Base-by-base conservation (phyloP, 2,888 invertebrate genomes). In the Siphonodentalium dalli region DNA sequence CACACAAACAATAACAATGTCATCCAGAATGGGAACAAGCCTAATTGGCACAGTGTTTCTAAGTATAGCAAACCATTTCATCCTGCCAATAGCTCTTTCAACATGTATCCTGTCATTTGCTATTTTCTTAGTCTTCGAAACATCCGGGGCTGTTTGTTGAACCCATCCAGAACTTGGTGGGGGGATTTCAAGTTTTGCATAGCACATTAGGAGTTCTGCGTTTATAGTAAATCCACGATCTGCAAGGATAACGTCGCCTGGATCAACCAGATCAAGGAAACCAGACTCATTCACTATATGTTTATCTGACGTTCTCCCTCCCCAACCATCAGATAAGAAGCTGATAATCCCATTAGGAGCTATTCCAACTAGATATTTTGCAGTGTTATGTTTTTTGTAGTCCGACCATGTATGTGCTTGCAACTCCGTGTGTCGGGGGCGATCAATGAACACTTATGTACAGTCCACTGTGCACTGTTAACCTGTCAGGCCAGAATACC, bases 251-350 rank as follows among this genome's bases (percentile, higher is more conserved):
- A 64, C 51, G 39, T 63, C 61, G 2, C 58, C 58, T 20, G 41
- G 48, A 3, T 49, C 21, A 0, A 61, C 24, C n/a, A 61, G 54
- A 13, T 65, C 28, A 20, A 68, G 26, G n/a, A 61, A 35, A 2
- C 55, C 58, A 42, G 40, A 54, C 13, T 68, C 28, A 39, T 64
- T 57, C 13, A 61, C 63, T 3, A 69, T 43, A 27, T 47, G 41
- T 48, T 67, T 68, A 33, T 69, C 67, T 41, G 58, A 57, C 1
- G 56, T 41, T 29, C 64, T 46, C 3, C 69, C 71, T 35, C 67
- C 68, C 63, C 61, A 71, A 6, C 58, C 64, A 33, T 60, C 53
- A 18, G 63, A 68, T 18, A 71, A 54, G 41, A 63, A 70, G 7
- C 53, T 48, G 20, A 68, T 55, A 11, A 38, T 24, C 9, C 62